phyloP scores from a whole-genome alignment of 2,113 vertebrate species.

The Ifrita kowaldi region DNA sequence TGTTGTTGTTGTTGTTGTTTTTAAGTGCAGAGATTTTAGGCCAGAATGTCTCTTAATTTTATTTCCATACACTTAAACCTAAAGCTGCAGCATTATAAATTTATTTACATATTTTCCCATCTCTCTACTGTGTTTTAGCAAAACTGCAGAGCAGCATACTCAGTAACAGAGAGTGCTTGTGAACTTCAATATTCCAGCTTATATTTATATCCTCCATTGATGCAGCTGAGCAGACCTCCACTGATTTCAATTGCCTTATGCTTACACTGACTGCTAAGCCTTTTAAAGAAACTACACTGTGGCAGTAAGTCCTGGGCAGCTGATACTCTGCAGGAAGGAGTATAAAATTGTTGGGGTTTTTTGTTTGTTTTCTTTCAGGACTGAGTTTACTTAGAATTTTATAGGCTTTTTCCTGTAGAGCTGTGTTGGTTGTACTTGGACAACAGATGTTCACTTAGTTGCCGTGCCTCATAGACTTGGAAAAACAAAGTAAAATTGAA shows the following conservation, averaged over 20 bases:
- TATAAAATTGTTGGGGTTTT: not conserved
- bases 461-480: rapidly evolving
- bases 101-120: not conserved
- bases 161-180: not conserved
- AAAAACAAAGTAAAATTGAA: not conserved
- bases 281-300: not conserved
- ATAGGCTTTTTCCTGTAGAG: not conserved
- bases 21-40: not conserved
- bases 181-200: not conserved
- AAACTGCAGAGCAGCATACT: not conserved
- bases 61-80: not conserved
- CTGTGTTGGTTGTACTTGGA: not conserved
- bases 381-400: not conserved
- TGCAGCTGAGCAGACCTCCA: not conserved
- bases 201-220: not conserved
- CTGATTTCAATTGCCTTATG: not conserved
- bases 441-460: not conserved
- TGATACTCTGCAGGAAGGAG: not conserved
- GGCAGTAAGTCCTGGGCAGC: not conserved
- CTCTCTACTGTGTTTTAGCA: not conserved
- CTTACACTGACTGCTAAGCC: not conserved
- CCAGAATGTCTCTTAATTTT: not conserved
- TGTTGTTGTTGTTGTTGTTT: not conserved
- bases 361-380: not conserved
- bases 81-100: not conserved